phyloP scores from a whole-genome alignment of 1,140 invertebrate species.

The Eufriesea mexicana region DNA sequence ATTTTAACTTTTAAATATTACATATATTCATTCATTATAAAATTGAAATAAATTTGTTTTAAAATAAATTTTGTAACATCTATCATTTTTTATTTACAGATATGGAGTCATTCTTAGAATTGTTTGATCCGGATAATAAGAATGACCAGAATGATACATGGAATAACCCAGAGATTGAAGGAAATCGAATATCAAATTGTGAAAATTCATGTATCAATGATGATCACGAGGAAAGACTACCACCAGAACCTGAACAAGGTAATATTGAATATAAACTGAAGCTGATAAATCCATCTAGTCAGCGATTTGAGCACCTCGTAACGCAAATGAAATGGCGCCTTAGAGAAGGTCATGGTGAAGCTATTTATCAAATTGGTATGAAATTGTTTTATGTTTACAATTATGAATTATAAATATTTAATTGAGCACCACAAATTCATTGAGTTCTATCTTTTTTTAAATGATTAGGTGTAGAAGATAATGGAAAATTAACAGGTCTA shows the following conservation, averaged over 20 bases:
- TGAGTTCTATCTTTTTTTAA: background rate
- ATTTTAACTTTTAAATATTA: background rate
- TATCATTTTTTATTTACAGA: constrained; percentile 46
- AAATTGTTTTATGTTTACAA: background rate
- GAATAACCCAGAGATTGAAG: constrained; percentile 76
- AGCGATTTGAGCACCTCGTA: constrained; percentile 93
- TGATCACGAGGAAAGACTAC: constrained; percentile 85
- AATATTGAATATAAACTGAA: constrained; percentile 97
- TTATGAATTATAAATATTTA: background rate
- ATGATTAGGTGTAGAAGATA: constrained; percentile 91
- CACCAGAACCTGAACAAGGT: constrained; percentile 94
- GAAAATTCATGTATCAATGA: constrained; percentile 76
- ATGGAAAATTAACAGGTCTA: constrained; percentile 92
- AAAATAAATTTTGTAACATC: background rate
- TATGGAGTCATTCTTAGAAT: constrained; percentile 90
- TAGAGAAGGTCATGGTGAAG: constrained; percentile 94
- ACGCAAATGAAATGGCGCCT: constrained; percentile 96
- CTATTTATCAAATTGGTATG: constrained; percentile 95
- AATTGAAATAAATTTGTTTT: background rate
- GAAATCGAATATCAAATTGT: constrained; percentile 73
- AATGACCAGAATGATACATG: constrained; percentile 71
- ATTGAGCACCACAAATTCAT: background rate
- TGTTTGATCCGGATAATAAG: constrained; percentile 88
- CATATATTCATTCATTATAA: background rate
- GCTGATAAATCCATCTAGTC: constrained; percentile 91